Base-by-base conservation (phyloP, 1,140 invertebrate genomes). In the Varroa destructor region DNA sequence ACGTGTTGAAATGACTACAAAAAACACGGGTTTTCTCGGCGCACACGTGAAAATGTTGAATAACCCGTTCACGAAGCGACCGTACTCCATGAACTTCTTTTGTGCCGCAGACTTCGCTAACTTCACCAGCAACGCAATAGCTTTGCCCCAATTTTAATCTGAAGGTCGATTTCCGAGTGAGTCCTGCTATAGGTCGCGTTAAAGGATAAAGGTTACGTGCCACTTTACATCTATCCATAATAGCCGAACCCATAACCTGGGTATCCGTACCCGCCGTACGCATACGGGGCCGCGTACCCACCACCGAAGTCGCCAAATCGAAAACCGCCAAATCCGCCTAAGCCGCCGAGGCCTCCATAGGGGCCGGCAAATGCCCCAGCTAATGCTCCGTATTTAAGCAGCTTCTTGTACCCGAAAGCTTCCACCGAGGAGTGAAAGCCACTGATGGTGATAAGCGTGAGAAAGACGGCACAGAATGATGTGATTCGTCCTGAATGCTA, bases 381-480 rank as follows among this genome's bases (percentile, higher is more conserved):
- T 4, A 67, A 8, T 14, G 61, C 61, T 40, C 61, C 61, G 61
- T 67, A 67, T 37, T 67, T 67, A 12, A 67, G 37, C 3, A 67
- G 36, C 37, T 67, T 67, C 36, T 67, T 67, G 61, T 67, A 40
- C 46, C 61, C 61, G 36, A 67, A 67, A n/a, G 61, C 61, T 5
- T 67, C 36, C 1, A 46, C 36, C 37, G n/a, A 40, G 36, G 10
- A 2, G 46, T 12, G 46, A 12, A 67, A 8, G 5, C 12, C 10
- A 2, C 40, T 43, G 36, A 40, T 43, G 12, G 46, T 12, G 10
- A 40, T 37, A n/a, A 37, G 12, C 2, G 8, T 2, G 61, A 37
- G 12, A 4, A 14, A 67, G 12, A 8, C 46, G 3, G 46, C 46
- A 8, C 8, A 51, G 4, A 51, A 51, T 8, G 46, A 51, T 8